Evolutionary conservation across 2,888 invertebrate species (phyloP).

Genomic region (Plusia festucae): DNA sequence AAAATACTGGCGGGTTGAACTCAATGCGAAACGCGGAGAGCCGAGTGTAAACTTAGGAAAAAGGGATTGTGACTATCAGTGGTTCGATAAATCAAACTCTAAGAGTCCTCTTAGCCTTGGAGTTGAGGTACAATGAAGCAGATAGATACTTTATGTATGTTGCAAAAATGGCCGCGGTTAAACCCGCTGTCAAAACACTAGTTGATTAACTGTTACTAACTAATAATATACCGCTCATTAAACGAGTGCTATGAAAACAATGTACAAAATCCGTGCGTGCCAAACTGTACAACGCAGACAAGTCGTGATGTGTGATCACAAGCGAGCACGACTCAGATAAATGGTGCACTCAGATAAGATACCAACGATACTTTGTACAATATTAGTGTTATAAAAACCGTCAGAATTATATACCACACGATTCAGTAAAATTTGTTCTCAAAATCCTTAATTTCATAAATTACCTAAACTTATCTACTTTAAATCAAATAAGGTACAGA

Average conservation of each 20-base stretch:
- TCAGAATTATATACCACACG: constrained; percentile 35
- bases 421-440: neutral
- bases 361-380: constrained; percentile 42
- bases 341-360: constrained; percentile 55
- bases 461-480: too few relatives aligned
- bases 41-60: neutral
- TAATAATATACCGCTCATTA: neutral
- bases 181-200: neutral
- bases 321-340: constrained; percentile 48
- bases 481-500: too few relatives aligned
- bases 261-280: constrained; percentile 37
- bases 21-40: neutral
- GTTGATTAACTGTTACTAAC: neutral
- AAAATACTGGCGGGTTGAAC: neutral
- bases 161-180: neutral
- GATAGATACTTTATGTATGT: neutral
- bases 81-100: neutral
- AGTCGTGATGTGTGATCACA: constrained; percentile 45
- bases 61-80: neutral
- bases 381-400: constrained; percentile 45
- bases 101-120: neutral
- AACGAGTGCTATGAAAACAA: constrained; percentile 20
- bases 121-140: neutral
- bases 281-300: constrained; percentile 18
- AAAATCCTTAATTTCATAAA: too few relatives aligned